A percentile compares a stretch with the other conserved stretches of the same genome.
Conservation (phyloP, 1,140 invertebrate species). For the Drosophila cardini region DNA sequence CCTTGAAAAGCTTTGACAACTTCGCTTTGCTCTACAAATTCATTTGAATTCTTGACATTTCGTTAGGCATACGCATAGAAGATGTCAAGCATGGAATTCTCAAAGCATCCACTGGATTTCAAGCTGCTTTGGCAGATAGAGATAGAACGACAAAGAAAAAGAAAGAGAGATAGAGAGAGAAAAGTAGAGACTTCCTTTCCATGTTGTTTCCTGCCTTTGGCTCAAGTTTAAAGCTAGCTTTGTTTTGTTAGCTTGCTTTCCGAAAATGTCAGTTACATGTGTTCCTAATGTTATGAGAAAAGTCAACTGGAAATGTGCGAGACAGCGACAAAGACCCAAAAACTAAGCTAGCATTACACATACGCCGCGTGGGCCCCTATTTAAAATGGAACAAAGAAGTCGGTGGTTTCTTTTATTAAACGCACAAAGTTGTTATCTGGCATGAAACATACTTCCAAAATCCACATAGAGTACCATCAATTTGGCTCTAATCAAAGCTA, state of each 20-base stretch:
- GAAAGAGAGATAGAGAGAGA: too few species aligned
- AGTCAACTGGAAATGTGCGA: conserved; percentile 51
- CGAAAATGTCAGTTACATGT: conserved; percentile 72
- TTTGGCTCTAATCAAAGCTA: conserved; percentile 73
- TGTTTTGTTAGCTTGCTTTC: conserved; percentile 60
- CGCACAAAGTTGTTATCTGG: conserved; percentile 4
- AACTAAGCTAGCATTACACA: conserved; percentile 19
- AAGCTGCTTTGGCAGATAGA: conserved; percentile 39
- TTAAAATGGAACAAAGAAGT: conserved; percentile 2
- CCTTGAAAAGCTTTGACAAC: conserved; percentile 44
- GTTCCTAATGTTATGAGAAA: conserved; percentile 55
- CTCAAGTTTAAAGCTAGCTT: conserved; percentile 37
- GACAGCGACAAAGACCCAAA: conserved; percentile 10
- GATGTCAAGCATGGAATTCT: conserved; percentile 49
- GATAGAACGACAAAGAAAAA: too few species aligned
- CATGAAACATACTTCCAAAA: conserved; percentile 6
- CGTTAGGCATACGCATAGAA: conserved; percentile 4
- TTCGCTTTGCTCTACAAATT: conserved; percentile 53
- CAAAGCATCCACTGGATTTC: conserved; percentile 38
- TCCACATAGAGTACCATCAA: not conserved
- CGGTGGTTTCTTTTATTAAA: conserved; percentile 10
- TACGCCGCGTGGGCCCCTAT: conserved; percentile 26
- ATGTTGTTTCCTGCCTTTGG: conserved; percentile 1
- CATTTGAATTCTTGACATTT: conserved; percentile 75
- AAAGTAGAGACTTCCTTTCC: not conserved